Evolutionary conservation across 1,140 invertebrate species (phyloP), one percentile per base, ranked within the genome.

Genomic region (Oncopodura yosiiana): DNA sequence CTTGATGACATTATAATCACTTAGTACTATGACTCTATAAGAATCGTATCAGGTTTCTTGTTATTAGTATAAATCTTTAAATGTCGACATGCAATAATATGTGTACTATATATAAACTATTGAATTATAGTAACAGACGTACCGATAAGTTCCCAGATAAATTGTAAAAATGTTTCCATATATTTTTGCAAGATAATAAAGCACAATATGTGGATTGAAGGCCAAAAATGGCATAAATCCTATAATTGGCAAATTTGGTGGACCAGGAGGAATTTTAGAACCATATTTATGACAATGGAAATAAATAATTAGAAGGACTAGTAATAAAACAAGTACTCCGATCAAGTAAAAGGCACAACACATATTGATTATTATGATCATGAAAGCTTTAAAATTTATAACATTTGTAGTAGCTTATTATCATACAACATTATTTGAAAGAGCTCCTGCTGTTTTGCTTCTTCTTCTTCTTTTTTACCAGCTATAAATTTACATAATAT

Each of bases 171-270:
- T 51, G 11, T 30, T 51, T 23, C 62, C 62, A 19, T 58, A 64
- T 19, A 18, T 51, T 5, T 45, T 50, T 2, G 26, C 62, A 11
- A 64, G 45, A 0, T 19, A n/a, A 19, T 43, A 8, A 3, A 64
- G 37, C 11, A 39, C 50, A 27, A 36, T 52, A 16, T 50, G 59
- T n/a, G 62, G 58, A 24, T 58, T 58, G 19, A 42, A 29, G 1
- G 36, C 51, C 23, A 64, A 32, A 46, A 64, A 59, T 18, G 62
- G 62, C 62, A 64, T 64, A 46, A 44, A 64, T 0, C 62, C 62
- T 2, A 64, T 12, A 14, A 61, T 12, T 6, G 62, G 62, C 14
- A 64, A 42, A 19, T 56, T 32, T 24, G 46, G 38, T 44, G 62
- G 62, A 5, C 62, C 62, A 11, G 62, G 62, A 19, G 62, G 62